A percentile compares a stretch with the other conserved stretches of the same genome.
phyloP scores from a whole-genome alignment of 2,888 invertebrate genomes.

The Coecobrya sp. region DNA sequence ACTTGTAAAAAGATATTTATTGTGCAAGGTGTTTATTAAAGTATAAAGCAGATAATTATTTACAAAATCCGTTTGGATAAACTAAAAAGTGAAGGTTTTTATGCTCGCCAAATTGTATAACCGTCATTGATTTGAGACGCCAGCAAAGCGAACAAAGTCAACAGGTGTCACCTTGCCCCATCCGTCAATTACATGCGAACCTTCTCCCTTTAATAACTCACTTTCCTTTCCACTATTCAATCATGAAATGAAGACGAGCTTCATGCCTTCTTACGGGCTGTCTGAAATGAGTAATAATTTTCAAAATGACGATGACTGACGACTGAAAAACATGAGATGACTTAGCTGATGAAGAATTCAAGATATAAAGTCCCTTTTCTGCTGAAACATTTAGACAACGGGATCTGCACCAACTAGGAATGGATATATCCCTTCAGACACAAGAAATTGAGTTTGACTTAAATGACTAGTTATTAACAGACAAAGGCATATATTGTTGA shows the following conservation, averaged over 20 bases:
- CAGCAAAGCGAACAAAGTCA: not conserved
- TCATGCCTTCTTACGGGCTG: not conserved
- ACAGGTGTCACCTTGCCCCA: conserved; percentile 25
- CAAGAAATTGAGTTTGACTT: not conserved
- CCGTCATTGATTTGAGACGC: not conserved
- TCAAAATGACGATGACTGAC: not conserved
- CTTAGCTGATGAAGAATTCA: conserved; percentile 16
- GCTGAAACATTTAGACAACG: conserved; percentile 5
- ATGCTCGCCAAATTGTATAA: not conserved
- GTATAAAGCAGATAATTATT: not conserved
- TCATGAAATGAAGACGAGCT: not conserved
- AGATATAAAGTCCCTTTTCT: not conserved
- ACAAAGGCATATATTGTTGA: not conserved
- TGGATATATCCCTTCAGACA: not conserved
- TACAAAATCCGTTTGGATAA: not conserved
- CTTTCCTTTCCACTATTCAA: not conserved
- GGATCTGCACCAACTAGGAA: not conserved
- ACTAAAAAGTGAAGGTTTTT: not conserved
- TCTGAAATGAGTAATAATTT: not conserved
- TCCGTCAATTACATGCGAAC: not conserved
- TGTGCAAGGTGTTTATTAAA: not conserved
- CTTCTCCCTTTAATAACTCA: not conserved
- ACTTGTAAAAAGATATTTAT: conserved; percentile 10
- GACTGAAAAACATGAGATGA: conserved; percentile 1
- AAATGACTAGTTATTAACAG: not conserved